Base-by-base conservation (phyloP, 1,140 invertebrate genomes). In the Nomia melanderi region DNA sequence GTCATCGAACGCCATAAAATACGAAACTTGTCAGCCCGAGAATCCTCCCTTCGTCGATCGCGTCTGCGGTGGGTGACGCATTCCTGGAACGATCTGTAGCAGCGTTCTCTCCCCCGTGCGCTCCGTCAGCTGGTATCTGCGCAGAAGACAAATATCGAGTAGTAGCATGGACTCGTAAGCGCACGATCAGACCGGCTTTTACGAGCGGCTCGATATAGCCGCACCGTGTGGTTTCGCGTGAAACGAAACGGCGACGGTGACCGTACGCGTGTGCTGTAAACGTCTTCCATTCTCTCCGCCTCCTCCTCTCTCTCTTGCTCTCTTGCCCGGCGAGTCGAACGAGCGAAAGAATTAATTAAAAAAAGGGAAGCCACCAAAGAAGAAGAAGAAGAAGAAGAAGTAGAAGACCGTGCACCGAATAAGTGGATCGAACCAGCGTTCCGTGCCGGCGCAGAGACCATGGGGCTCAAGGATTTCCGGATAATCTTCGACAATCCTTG, bases 401-500 rank as follows among this genome's bases (percentile, higher is more conserved):
- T 7, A 8, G 20, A n/a, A n/a, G 47, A 23, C 5, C 17, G 9
- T 7, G 3, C 1, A 53, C 29, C 17, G 14, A 29, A 6, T 25
- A 31, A 17, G n/a, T n/a, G n/a, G n/a, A n/a, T n/a, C n/a, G n/a
- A n/a, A n/a, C n/a, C n/a, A 39, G 6, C 1, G 25, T 7, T 23
- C 17, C n/a, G 62, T 27, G 53, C 2, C 20, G 20, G 31, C n/a
- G n/a, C 14, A n/a, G 84, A 84, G 8, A 12, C 8, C 33, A 93
- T 93, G 93, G 92, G 91, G n/a, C 78, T 93, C 6, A 87, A 89
- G 41, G 88, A 92, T 33, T 90, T 93, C 71, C 87, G 89, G 79
- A 92, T 93, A 73, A 65, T 88, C 9, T 92, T 93, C 72, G 92
- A 93, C 59, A 93, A 92, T 86, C 87, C 88, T 23, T 89, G 85